A percentile compares a stretch with the other conserved stretches of the same genome.
Conservation (phyloP, 2,113 vertebrate species). For the Hypomesus transpacificus region DNA sequence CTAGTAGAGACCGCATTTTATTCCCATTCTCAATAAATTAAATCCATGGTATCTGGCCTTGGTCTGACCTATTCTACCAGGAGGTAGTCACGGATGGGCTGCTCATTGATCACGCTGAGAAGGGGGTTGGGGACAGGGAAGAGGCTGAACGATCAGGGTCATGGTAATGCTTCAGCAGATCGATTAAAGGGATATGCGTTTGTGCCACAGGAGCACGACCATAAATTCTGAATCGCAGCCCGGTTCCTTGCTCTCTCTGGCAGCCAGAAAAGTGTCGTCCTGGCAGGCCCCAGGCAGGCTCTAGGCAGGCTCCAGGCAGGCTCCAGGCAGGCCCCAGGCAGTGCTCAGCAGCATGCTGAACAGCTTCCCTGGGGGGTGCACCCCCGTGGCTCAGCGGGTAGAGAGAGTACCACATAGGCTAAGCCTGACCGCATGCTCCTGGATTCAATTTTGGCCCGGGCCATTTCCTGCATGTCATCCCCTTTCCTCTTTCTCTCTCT, state of each 20-base stretch:
- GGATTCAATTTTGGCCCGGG: no score
- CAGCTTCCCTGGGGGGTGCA: not conserved
- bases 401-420: no score
- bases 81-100: not conserved
- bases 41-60: not conserved
- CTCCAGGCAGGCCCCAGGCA: no score
- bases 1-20: no score
- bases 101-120: conserved; percentile 52
- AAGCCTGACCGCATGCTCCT: no score
- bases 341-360: not conserved
- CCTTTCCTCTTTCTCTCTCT: no score
- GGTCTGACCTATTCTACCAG: conserved; percentile 31
- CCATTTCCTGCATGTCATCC: no score
- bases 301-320: no score
- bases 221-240: conserved; percentile 49
- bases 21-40: no score
- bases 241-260: not conserved
- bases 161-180: conserved; percentile 60
- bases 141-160: conserved; percentile 38
- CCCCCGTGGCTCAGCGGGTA: no score
- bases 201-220: conserved; percentile 46
- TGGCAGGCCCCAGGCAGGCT: not conserved
- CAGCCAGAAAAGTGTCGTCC: not conserved
- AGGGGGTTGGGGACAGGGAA: conserved; percentile 1
- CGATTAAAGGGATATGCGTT: conserved; percentile 56